These are phyloP conservation scores for Lepus townsendii DNA, from an alignment of 2,797 vertebrate species.

Conservation along the genomic window DNA sequence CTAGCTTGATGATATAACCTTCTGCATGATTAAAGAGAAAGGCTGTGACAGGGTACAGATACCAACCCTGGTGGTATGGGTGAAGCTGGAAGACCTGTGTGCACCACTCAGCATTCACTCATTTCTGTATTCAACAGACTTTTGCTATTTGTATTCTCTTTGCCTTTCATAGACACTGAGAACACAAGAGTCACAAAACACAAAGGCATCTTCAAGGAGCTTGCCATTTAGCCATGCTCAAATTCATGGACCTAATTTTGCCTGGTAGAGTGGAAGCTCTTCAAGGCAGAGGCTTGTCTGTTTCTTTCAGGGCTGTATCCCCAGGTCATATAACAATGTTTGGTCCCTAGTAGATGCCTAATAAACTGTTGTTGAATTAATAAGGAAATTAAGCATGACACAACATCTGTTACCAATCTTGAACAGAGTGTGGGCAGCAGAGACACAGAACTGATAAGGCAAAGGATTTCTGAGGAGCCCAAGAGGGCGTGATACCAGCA, in stretches of 20 bases:
- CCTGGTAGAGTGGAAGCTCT: neutral
- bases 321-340: neutral
- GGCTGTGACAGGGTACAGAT: neutral
- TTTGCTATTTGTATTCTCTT: neutral
- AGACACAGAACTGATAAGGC: neutral
- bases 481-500: neutral
- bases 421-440: neutral
- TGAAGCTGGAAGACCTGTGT: neutral
- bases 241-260: neutral
- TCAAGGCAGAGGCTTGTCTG: neutral
- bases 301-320: neutral
- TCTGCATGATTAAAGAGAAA: neutral
- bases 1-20: neutral
- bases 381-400: neutral
- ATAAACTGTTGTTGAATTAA: conserved; percentile 20
- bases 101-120: neutral
- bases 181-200: neutral
- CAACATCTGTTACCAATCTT: neutral
- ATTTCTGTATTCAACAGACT: neutral
- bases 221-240: neutral
- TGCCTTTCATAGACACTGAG: neutral
- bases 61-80: neutral
- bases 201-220: neutral
- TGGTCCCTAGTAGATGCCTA: neutral
- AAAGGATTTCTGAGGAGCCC: neutral